Evolutionary conservation across 1,140 invertebrate genomes (phyloP), one percentile per base, ranked within the genome.

Genomic region (Drosophila busckii): DNA sequence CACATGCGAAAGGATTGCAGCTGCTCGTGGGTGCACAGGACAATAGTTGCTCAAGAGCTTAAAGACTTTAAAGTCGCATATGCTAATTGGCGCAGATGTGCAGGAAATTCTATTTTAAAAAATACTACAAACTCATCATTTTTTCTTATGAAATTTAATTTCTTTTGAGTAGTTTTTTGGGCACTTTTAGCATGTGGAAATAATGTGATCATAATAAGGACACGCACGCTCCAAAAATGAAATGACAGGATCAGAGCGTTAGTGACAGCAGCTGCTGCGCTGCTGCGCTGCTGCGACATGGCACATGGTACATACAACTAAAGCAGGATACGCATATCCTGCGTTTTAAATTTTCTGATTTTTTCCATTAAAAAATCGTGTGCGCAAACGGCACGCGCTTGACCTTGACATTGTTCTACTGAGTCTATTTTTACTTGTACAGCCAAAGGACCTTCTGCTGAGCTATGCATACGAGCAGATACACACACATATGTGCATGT

Each of bases 321-420:
- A 73, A 76, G 66, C 70, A 82, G 76, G 76, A 73, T 75, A 82
- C 73, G 70, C 61, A 66, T 66, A 82, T 82, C 76, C 76, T 82
- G 70, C 59, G 54, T 64, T 55, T 22, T 48, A 66, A 71, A 52
- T 60, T 78, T 46, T 52, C 48, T 78, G 70, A 75, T 76, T 82
- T 82, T 83, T 70, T 70, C 76, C 83, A 83, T 76, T 82, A 82
- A 83, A 82, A 82, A 82, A 82, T 50, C 34, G 12, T n/a, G n/a
- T 34, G 7, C 15, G 37, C 56, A 56, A 41, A 29, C 44, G 73
- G 52, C 60, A 75, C 59, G 69, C 44, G 70, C 60, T 82, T 82
- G 75, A 82, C 75, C 75, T 82, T 82, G 75, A 82, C 75, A 82
- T 75, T 83, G 56, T 63, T 59, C 58, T 58, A 38, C 15, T 32